Evolutionary conservation across 2,797 vertebrate genomes (phyloP), one percentile per base, ranked within the genome.

Genomic region (Protosalanx chinensis): DNA sequence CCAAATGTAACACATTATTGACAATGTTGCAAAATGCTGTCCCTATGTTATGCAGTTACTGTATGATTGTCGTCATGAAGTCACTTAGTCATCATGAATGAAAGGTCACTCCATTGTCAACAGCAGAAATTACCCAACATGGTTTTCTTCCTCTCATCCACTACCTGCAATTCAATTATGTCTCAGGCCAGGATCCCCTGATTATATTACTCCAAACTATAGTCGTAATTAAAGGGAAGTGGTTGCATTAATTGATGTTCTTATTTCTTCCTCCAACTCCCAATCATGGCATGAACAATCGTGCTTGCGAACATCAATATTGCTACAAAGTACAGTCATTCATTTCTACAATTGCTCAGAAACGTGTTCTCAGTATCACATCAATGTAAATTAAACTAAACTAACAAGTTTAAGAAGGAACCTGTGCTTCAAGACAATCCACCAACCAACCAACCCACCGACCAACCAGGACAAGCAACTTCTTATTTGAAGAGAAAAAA

Each of bases 161-260:
- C 79, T 83, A 85, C 82, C 81, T 87, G 74, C 67, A 89, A 90
- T 87, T 82, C 58, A 84, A 91, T 92, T 90, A 90, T 6, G 5
- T 75, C 16, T 57, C 76, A 74, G 84, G 29, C 86, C 88, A 88
- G 87, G 89, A 83, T 83, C 79, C 58, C 73, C 79, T 87, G 77
- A 91, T 84, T 59, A n/a, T 41, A 82, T 93, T 86, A 88, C 64
- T 68, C 73, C 84, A 82, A 88, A 91, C 81, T 78, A 33, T 83
- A 90, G 74, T 82, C 87, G 81, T 69, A 74, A 87, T 89, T 86
- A 88, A 81, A 85, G 86, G 85, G 83, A 83, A 84, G 77, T 75
- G 76, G 76, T 78, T 67, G 82, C 60, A 75, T 74, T 83, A 80
- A 88, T 79, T 81, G 76, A 81, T 82, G 85, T 80, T 81, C 74